These are phyloP conservation scores for Plestiodon gilberti DNA, from an alignment of 2,113 vertebrate species.

Conservation along the genomic window DNA sequence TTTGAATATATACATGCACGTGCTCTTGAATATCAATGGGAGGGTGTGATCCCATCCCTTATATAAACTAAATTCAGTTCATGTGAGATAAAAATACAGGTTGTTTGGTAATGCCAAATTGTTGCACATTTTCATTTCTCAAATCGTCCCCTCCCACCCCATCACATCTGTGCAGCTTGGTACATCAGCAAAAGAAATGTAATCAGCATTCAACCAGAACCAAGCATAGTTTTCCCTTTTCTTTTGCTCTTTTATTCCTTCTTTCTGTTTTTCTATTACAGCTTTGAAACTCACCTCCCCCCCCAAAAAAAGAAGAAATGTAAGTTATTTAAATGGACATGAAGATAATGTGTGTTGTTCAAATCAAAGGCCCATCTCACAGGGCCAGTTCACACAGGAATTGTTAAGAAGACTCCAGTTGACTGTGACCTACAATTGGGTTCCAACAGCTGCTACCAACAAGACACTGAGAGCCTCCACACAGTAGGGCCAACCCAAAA, in stretches of 20 bases:
- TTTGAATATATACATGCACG: not conserved
- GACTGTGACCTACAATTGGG: too few relatives aligned
- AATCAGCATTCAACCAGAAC: slow-evolving; percentile 57
- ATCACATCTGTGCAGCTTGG: slow-evolving; percentile 7
- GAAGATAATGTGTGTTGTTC: too few relatives aligned
- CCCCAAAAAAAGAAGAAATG: too few relatives aligned
- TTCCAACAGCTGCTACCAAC: too few relatives aligned
- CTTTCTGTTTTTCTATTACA: too few relatives aligned
- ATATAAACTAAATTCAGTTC: slow-evolving; percentile 53
- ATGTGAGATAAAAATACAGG: slow-evolving; percentile 56
- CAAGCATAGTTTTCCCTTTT: not conserved
- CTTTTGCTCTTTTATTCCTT: not conserved
- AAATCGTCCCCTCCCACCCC: not conserved
- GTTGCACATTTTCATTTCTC: slow-evolving; percentile 67
- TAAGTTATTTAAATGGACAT: too few relatives aligned
- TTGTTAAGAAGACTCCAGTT: too few relatives aligned
- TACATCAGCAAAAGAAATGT: slow-evolving; percentile 71
- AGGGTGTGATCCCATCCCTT: slow-evolving; percentile 40
- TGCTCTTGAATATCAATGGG: slow-evolving; percentile 19
- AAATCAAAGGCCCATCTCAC: too few relatives aligned
- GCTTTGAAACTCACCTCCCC: too few relatives aligned
- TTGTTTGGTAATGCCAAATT: slow-evolving; percentile 68
- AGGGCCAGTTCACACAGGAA: too few relatives aligned
- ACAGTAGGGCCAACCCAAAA: too few relatives aligned
- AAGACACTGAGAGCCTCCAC: too few relatives aligned